Conservation (phyloP, 2,113 vertebrate species). For the Sialia sialis region DNA sequence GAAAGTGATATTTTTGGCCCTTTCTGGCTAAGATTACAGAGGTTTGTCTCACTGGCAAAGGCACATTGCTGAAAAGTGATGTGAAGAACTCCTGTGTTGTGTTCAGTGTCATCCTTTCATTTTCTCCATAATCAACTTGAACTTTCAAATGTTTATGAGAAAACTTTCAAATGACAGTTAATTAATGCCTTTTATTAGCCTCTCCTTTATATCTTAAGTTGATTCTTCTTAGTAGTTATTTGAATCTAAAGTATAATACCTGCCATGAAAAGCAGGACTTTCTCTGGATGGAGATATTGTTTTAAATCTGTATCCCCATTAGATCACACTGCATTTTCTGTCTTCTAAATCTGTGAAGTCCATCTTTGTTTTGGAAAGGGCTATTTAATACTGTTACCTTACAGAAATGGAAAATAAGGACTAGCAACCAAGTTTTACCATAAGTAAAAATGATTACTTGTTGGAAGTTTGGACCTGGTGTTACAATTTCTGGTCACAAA, state of each 20-base stretch:
- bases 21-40: not conserved
- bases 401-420: not conserved
- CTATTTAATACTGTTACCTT: not conserved
- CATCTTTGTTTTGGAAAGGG: not conserved
- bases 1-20: not conserved
- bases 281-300: rapidly evolving
- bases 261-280: not conserved
- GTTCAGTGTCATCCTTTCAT: not conserved
- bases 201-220: not conserved
- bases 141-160: not conserved
- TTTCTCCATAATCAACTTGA: not conserved
- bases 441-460: not conserved
- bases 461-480: not conserved
- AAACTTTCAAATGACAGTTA: not conserved
- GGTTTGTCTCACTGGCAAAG: not conserved
- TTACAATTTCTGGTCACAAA: not conserved
- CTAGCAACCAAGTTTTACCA: not conserved
- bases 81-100: not conserved
- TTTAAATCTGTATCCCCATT: not conserved
- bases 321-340: not conserved
- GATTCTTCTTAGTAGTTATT: not conserved
- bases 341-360: not conserved
- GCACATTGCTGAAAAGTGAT: not conserved
- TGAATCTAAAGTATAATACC: not conserved
- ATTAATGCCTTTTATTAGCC: not conserved